Evolutionary conservation across 2,797 vertebrate genomes (phyloP).

Genomic region (Okamejei kenojei): DNA sequence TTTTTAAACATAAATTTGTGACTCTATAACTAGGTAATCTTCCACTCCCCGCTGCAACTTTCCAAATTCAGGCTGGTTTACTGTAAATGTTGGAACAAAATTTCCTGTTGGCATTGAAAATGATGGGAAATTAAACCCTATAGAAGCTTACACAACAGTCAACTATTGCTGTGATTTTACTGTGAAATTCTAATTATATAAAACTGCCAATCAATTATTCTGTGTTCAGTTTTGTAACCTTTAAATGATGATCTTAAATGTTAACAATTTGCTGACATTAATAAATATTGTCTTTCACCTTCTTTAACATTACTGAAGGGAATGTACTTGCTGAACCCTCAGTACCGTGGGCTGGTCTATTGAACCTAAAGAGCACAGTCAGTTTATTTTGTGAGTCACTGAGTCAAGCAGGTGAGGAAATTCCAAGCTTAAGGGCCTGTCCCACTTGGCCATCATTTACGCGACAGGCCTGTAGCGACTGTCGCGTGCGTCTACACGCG

Average conservation of each 20-base stretch:
- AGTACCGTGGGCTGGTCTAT: background rate
- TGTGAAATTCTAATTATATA: background rate
- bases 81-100: background rate
- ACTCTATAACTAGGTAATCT: background rate
- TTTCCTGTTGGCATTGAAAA: background rate
- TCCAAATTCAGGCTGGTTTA: background rate
- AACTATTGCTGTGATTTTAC: background rate
- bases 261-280: background rate
- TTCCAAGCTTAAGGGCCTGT: background rate
- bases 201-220: background rate
- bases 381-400: background rate
- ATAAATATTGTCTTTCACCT: background rate
- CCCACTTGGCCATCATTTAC: too few relatives aligned
- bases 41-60: background rate
- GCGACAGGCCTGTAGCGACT: too few relatives aligned
- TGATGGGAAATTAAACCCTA: background rate
- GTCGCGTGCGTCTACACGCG: too few relatives aligned
- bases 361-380: background rate
- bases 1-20: background rate
- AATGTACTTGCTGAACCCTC: background rate
- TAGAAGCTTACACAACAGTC: background rate
- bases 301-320: background rate
- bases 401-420: background rate
- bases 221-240: background rate
- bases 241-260: background rate